A percentile compares a stretch with the other conserved stretches of the same genome.
These are phyloP conservation scores for Esox masquinongy DNA, from an alignment of 2,797 vertebrate genomes.

Conservation along the genomic window DNA sequence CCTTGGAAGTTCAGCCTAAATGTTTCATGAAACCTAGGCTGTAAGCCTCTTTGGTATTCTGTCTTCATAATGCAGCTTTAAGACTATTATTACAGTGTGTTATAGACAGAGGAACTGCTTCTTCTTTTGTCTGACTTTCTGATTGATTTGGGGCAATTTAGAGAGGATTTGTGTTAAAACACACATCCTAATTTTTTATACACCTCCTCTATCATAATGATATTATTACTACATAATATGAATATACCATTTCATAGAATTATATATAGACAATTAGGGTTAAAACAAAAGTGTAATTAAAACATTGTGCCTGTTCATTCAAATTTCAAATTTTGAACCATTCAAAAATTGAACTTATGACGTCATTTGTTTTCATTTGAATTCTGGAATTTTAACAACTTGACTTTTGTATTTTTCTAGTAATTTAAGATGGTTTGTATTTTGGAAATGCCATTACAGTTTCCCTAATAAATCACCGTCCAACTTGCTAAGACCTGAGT, in stretches of 20 bases:
- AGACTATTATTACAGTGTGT: constrained; percentile 74
- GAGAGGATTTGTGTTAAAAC: constrained; percentile 69
- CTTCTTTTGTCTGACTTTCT: constrained; percentile 62
- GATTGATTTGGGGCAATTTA: constrained; percentile 71
- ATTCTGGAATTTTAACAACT: not conserved
- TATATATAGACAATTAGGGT: not conserved
- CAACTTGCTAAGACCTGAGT: constrained; percentile 18
- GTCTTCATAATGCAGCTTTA: constrained; percentile 70
- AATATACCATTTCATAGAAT: not conserved
- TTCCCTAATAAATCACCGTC: constrained; percentile 8
- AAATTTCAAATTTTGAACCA: not conserved
- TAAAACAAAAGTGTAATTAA: not conserved
- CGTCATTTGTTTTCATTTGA: not conserved
- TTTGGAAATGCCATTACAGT: not conserved
- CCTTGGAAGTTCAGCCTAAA: constrained; percentile 85
- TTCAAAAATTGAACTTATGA: not conserved
- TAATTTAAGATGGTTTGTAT: not conserved
- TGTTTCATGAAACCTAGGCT: constrained; percentile 81
- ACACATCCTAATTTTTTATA: constrained; percentile 44
- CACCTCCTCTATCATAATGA: not conserved
- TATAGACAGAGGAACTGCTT: constrained; percentile 62
- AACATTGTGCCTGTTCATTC: too few species aligned
- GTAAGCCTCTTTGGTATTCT: constrained; percentile 84
- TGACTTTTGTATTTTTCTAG: not conserved
- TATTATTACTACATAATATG: not conserved